phyloP scores from a whole-genome alignment of 2,113 vertebrate species.

The Odobenus rosmarus region DNA sequence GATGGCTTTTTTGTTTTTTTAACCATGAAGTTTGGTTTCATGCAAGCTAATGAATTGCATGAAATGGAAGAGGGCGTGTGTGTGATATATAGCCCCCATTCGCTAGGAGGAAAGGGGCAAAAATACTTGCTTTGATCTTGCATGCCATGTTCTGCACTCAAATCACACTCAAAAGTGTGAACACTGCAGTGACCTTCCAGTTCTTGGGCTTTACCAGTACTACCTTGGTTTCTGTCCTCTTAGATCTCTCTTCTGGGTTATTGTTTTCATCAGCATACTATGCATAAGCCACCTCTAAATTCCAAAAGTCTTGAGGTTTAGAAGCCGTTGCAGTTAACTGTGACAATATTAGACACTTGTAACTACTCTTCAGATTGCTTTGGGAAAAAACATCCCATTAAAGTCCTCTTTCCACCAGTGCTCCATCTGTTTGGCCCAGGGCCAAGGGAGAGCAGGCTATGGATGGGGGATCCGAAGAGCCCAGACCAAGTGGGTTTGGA shows the following conservation, averaged over 20 bases:
- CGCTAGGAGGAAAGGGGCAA: not conserved
- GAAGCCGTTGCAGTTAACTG: conserved; percentile 31
- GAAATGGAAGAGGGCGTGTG: not conserved
- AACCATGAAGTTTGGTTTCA: not conserved
- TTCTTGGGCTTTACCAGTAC: not conserved
- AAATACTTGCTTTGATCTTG: not conserved
- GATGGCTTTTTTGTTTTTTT: not conserved
- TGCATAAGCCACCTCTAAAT: not conserved
- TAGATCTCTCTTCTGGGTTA: not conserved
- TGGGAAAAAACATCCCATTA: not conserved
- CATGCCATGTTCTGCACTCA: not conserved
- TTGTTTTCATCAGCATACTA: not conserved
- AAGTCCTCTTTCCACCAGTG: not conserved
- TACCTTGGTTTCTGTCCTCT: not conserved
- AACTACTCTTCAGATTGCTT: not conserved
- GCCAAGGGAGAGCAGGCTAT: not conserved
- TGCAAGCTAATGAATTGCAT: not conserved
- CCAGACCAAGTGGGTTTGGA: not conserved
- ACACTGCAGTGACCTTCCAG: not conserved
- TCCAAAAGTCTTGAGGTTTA: not conserved
- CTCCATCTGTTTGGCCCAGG: not conserved
- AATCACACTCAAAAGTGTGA: not conserved
- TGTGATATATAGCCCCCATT: not conserved
- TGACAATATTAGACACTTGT: conserved; percentile 35
- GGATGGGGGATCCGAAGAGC: not conserved